Base-by-base conservation (phyloP, 2,113 vertebrate species). In the Psettodes erumei region DNA sequence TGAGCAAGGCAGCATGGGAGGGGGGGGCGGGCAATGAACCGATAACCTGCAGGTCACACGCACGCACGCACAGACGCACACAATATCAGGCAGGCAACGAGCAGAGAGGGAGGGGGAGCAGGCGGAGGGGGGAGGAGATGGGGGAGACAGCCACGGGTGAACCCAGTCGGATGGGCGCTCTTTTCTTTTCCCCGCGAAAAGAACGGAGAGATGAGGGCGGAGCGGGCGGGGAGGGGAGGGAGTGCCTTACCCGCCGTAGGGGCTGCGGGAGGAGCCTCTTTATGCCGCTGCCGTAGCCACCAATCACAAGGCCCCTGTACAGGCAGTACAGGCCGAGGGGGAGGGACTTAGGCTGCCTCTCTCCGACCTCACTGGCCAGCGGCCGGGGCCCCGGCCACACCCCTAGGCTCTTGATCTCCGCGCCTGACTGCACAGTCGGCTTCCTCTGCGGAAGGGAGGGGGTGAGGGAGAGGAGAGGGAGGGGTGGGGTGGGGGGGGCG, bases 241-340 rank as follows among this genome's bases (percentile, higher is more conserved):
- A 86, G 84, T 91, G 92, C 91, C 93, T 94, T 94, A 94, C 94
- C 94, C 94, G 93, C 91, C 91, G 90, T 86, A 93, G 84, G 82
- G 91, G 89, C 88, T 90, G 91, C 69, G 94, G 93, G 86, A 93
- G 90, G 84, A 94, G 91, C 88, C 90, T 92, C 91, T 93, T 94
- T 89, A 93, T 93, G 90, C 92, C 85, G 89, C 89, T 87, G 90
- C 91, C 50, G 93, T 93, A 92, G 90, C 92, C 92, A 84, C 92
- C 91, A 90, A 93, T 93, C 90, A 94, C 85, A 93, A 93, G 93
- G 91, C 94, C 92, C 87, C 94, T 92, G 92, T 94, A 94, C 85
- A 94, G 93, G 90, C 93, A 94, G 91, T 94, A 94, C 87, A 94
- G 89, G 86, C 91, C 90, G 75, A 94, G 91, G 90, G 93, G 93